A percentile compares a stretch with the other conserved stretches of the same genome.
These are phyloP conservation scores for Pygoscelis antarcticus DNA, from an alignment of 2,113 vertebrate genomes.

Conservation along the genomic window DNA sequence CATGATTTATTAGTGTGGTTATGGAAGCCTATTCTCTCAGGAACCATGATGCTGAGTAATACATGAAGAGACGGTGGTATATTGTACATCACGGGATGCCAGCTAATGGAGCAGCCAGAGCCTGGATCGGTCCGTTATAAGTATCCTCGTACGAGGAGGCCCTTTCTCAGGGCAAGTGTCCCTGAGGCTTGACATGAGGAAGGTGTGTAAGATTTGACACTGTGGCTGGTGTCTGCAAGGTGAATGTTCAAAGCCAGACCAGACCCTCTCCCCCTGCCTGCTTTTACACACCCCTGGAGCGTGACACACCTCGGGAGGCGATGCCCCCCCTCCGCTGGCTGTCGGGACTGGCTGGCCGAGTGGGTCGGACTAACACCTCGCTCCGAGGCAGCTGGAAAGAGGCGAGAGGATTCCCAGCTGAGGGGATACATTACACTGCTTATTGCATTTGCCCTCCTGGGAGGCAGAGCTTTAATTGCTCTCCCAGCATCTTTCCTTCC, in stretches of 20 bases:
- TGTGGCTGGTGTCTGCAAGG: neutral
- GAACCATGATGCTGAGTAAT: neutral
- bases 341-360: fast-evolving
- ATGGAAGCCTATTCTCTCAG: neutral
- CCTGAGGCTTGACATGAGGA: neutral
- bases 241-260: no score
- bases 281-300: neutral
- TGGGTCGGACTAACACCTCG: fast-evolving
- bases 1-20: neutral
- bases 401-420: neutral
- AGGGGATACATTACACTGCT: fast-evolving
- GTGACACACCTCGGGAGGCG: neutral
- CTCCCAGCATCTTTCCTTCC: neutral
- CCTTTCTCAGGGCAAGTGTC: neutral
- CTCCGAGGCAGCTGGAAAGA: neutral
- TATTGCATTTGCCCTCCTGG: neutral
- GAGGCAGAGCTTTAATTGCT: neutral
- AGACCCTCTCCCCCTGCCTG: neutral
- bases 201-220: neutral
- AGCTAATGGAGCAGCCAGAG: neutral
- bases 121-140: neutral
- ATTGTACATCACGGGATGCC: fast-evolving
- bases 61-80: neutral
- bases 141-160: fast-evolving
- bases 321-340: neutral